These are phyloP conservation scores for Lemur catta DNA, from an alignment of 2,797 vertebrate species.

Conservation along the genomic window DNA sequence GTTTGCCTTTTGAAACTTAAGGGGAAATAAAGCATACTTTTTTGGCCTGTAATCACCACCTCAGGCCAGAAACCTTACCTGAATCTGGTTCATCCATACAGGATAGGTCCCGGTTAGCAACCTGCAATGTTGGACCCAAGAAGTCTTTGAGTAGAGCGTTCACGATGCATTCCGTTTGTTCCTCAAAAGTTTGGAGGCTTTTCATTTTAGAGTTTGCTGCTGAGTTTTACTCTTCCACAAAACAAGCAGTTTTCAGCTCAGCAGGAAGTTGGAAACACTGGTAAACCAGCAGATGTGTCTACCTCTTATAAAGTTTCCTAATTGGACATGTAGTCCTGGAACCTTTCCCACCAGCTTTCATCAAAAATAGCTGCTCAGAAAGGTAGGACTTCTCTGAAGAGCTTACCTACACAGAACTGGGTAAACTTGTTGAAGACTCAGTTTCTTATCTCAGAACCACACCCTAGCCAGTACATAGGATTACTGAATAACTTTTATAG, in stretches of 20 bases:
- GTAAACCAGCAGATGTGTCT: not conserved
- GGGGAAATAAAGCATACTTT: not conserved
- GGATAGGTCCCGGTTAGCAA: fast-evolving
- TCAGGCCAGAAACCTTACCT: conserved; percentile 63
- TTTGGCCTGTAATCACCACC: not conserved
- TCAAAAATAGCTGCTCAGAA: not conserved
- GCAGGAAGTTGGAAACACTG: not conserved
- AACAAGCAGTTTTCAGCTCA: conserved; percentile 24
- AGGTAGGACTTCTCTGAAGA: not conserved
- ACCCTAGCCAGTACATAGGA: not conserved
- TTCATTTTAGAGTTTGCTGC: conserved; percentile 68
- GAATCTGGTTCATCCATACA: fast-evolving
- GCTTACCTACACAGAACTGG: not conserved
- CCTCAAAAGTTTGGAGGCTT: conserved; percentile 65
- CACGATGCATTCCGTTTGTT: conserved; percentile 68
- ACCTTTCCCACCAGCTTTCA: not conserved
- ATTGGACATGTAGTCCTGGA: not conserved
- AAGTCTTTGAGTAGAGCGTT: conserved; percentile 60
- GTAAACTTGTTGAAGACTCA: not conserved
- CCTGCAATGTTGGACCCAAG: fast-evolving
- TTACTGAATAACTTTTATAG: conserved; percentile 61
- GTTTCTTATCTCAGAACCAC: conserved; percentile 37
- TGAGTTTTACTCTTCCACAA: conserved; percentile 6
- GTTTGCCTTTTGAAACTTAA: conserved; percentile 31
- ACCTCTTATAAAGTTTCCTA: not conserved